Base-by-base conservation (phyloP, 2,797 vertebrate genomes). In the Pelochelys cantorii region DNA sequence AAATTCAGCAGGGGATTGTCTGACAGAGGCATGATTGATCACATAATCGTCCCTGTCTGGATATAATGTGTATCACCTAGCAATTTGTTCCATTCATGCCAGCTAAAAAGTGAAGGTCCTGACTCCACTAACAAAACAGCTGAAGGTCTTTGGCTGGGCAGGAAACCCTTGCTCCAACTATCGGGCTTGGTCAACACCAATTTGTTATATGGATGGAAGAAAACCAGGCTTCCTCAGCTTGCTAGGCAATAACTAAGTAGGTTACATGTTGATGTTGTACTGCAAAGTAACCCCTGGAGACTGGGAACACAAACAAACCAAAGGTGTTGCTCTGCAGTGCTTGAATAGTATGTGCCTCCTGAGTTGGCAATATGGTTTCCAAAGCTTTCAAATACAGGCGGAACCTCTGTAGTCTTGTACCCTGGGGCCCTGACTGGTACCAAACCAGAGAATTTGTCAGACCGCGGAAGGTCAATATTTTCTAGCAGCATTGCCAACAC, bases 1-100 rank as follows among this genome's bases (percentile, higher is more conserved):
- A 94, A 90, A 54, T 95, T 77, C 9, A 4, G 68, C 74, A 86
- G 84, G 56, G 84, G 22, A 78, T 85, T 18, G 6, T 86, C 81
- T 92, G 91, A 89, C 85, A 79, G 62, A 92, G 53, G 52, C 91
- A 80, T 95, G 96, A 97, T 91, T 94, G 95, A 97, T 97, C 91
- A 93, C 62, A 83, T 88, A 85, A 84, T 95, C 59, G 52, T 53
- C 27, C 15, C 25, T 93, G 55, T 88, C 92, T 95, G 90, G 92
- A 88, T 83, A 93, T 86, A 93, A 95, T 95, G 90, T 90, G 84
- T 78, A 82, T 94, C 93, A 96, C 86, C 96, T 95, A 92, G 82
- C 94, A 88, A 95, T 95, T 95, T 97, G 78, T 95, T 94, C 94
- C 82, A 68, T 90, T 94, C 53, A 59, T 94, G 84, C 65, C 84